phyloP scores from a whole-genome alignment of 2,113 vertebrate species.

The Ictalurus punctatus region DNA sequence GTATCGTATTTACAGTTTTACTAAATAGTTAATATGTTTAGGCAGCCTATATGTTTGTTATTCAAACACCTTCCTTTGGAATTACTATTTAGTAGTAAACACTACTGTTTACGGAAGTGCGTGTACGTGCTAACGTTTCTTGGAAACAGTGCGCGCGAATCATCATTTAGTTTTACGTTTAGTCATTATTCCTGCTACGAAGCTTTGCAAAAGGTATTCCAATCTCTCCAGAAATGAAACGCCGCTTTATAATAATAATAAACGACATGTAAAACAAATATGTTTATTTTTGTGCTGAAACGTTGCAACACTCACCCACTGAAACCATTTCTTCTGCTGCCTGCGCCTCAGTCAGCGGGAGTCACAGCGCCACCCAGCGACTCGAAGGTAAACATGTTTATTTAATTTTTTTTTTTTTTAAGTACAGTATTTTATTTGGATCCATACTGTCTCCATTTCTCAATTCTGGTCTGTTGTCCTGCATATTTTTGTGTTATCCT shows the following conservation, averaged over 20 bases:
- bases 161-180: not conserved
- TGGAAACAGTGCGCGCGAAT: not conserved
- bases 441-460: not conserved
- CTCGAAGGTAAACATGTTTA: not conserved
- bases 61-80: not conserved
- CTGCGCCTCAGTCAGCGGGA: not conserved
- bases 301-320: conserved; percentile 13
- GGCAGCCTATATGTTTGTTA: not conserved
- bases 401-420: not conserved
- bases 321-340: conserved; percentile 32
- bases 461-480: not conserved
- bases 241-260: not conserved
- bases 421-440: not conserved
- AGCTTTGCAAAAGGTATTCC: not conserved
- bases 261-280: not conserved
- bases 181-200: not conserved
- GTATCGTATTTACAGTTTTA: not conserved
- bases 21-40: not conserved
- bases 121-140: not conserved
- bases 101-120: not conserved
- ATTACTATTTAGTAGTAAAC: not conserved
- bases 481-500: not conserved
- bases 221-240: too few relatives aligned
- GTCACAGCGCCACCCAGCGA: not conserved
- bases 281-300: not conserved